These are phyloP conservation scores for Bambusicola thoracicus DNA, from an alignment of 2,113 vertebrate species.

Conservation along the genomic window DNA sequence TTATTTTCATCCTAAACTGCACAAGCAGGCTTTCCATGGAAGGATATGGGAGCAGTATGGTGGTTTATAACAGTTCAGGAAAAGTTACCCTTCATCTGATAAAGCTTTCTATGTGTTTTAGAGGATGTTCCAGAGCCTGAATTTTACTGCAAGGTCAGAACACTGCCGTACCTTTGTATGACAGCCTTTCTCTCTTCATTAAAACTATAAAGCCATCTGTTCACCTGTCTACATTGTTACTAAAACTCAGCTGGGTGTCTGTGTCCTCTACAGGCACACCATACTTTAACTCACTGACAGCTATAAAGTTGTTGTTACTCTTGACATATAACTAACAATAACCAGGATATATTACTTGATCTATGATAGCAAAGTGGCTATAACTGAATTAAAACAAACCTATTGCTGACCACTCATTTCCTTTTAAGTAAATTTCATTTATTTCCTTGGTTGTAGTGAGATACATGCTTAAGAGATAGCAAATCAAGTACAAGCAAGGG, in stretches of 20 bases:
- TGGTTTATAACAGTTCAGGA: background rate
- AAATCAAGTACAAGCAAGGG: background rate
- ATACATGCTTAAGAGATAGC: background rate
- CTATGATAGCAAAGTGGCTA: background rate
- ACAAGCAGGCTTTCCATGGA: background rate
- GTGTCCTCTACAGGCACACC: background rate
- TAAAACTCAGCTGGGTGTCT: background rate
- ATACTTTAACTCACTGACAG: background rate
- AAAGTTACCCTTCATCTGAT: background rate
- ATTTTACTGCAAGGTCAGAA: background rate
- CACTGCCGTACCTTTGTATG: background rate
- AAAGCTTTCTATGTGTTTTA: background rate
- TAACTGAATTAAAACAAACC: background rate
- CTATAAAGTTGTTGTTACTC: background rate
- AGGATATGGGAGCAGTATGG: background rate
- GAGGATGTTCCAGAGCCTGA: background rate
- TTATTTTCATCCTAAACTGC: background rate
- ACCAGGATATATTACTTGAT: background rate
- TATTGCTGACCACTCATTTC: background rate
- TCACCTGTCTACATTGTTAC: background rate
- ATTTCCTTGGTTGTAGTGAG: background rate
- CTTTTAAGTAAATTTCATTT: background rate
- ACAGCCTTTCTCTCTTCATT: slow-evolving; percentile 14
- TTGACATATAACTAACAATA: background rate
- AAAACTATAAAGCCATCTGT: background rate